Evolutionary conservation across 2,797 vertebrate genomes (phyloP).

Genomic region (Cheirogaleus major): DNA sequence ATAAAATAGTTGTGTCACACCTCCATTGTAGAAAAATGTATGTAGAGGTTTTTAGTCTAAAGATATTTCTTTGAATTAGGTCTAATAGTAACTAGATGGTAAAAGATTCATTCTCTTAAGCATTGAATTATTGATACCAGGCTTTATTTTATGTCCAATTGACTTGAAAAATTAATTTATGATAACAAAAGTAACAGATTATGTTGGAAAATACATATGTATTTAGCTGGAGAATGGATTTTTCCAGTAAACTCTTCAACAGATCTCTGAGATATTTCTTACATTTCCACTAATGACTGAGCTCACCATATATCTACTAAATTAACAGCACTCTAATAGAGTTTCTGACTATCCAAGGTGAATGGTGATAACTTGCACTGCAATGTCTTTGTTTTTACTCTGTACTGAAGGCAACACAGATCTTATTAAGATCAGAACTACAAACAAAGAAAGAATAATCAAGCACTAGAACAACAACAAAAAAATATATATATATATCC

Average conservation of each 20-base stretch:
- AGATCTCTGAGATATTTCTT: not conserved
- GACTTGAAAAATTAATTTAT: not conserved
- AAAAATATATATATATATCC: not conserved
- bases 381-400: constrained; percentile 29
- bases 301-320: constrained; percentile 2
- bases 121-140: not conserved
- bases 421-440: constrained; percentile 65
- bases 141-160: not conserved
- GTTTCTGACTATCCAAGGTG: constrained; percentile 41
- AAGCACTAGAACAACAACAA: not conserved
- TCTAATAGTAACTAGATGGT: not conserved
- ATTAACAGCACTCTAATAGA: constrained; percentile 37
- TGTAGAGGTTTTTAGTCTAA: not conserved
- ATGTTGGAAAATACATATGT: not conserved
- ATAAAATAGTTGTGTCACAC: not conserved
- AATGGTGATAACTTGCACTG: constrained; percentile 30
- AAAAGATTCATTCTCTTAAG: not conserved
- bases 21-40: not conserved
- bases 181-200: not conserved
- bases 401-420: constrained; percentile 55
- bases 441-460: constrained; percentile 49
- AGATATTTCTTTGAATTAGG: not conserved
- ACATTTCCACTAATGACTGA: not conserved
- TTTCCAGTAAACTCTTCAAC: not conserved
- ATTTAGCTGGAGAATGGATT: not conserved